Evolutionary conservation across 2,797 vertebrate genomes (phyloP).

Genomic region (Intellagama lesueurii): DNA sequence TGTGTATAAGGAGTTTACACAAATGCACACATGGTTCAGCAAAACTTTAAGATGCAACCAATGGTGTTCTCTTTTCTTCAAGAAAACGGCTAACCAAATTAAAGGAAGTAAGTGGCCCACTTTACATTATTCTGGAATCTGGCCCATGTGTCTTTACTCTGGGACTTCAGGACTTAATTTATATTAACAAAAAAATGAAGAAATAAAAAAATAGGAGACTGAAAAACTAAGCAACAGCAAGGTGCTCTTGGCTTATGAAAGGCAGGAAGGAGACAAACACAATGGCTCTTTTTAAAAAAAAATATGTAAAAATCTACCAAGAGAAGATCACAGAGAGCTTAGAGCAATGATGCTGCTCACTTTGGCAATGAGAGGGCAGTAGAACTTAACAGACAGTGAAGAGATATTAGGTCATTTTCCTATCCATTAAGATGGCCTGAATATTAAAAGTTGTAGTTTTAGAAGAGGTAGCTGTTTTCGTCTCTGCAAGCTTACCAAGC

Average conservation of each 20-base stretch:
- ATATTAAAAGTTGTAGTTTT: too few species aligned
- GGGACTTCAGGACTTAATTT: neutral
- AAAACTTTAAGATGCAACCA: neutral
- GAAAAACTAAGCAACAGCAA: neutral
- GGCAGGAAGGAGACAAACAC: neutral
- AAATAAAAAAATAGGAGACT: neutral
- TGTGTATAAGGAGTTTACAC: neutral
- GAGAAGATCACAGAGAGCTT: neutral
- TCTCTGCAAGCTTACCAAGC: too few species aligned
- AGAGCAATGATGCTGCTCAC: neutral
- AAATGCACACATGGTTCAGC: neutral
- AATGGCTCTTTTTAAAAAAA: neutral
- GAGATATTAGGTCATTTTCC: neutral
- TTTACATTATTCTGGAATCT: neutral
- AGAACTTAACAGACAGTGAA: neutral
- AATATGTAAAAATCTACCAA: neutral
- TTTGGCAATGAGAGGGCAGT: too few species aligned
- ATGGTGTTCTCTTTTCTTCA: neutral
- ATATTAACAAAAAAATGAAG: neutral
- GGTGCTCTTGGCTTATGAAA: too few species aligned
- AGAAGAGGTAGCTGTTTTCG: too few species aligned
- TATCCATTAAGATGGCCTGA: neutral
- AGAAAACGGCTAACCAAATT: neutral
- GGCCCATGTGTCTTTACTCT: too few species aligned
- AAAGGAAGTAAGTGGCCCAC: neutral